Evolutionary conservation across 2,797 vertebrate species (phyloP), one percentile per base, ranked within the genome.

Genomic region (Kryptopterus vitreolus): DNA sequence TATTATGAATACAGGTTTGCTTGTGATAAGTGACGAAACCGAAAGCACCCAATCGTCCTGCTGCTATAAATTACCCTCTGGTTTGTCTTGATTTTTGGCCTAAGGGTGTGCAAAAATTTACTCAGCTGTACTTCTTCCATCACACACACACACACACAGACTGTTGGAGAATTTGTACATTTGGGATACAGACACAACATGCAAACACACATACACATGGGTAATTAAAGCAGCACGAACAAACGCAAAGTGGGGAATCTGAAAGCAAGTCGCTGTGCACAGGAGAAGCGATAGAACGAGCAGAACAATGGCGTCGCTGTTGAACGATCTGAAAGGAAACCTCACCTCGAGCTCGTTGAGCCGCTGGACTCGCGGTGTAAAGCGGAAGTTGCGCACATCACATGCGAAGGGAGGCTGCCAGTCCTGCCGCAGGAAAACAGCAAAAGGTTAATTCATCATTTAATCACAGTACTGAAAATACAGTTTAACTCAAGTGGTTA

Each of bases 331-430:
- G 22, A 15, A 59, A 31, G 29, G 20, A 8, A 78, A 74, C 76
- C 78, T 96, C 89, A 98, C 98, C 95, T 99, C 98, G 82, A 99
- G 94, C 86, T 99, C 98, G 89, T 98, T 99, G 78, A 99, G 93
- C 73, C 98, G 94, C 89, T 99, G 98, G 59, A 99, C 95, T 84
- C 98, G 91, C 0, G 98, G 98, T 70, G 96, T 99, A 87, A 99
- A 99, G 86, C 94, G 94, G 89, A 99, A 99, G 87, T 96, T 99
- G 81, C 96, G 96, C 11, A 99, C 96, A 87, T 99, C 98, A 77
- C 97, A 98, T 48, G 97, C 97, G 86, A 99, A 99, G 1, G 98
- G 98, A 87, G 98, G 98, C 84, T 98, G 97, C 98, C 98, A 99
- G 88, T 99, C 98, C 98, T 99, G 87, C 81, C 81, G 3, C 81